These are phyloP conservation scores for Hemibagrus guttatus DNA, from an alignment of 2,797 vertebrate species.

Conservation along the genomic window DNA sequence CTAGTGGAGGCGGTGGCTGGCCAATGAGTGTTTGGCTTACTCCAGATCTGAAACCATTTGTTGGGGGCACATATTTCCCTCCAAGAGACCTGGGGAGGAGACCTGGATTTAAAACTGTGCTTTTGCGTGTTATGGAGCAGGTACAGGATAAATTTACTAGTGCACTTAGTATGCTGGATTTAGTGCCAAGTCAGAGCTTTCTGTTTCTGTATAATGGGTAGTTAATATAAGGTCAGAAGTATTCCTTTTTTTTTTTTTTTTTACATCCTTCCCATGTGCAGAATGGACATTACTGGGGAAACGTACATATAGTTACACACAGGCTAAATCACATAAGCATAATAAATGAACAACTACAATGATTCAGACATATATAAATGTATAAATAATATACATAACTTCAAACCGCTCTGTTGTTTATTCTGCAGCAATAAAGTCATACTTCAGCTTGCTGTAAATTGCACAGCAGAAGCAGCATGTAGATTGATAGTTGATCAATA, in stretches of 20 bases:
- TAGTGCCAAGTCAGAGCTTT: background rate
- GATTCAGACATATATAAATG: background rate
- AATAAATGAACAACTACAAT: background rate
- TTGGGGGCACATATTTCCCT: constrained; percentile 92
- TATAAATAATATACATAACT: background rate
- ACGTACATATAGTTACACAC: background rate
- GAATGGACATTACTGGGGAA: background rate
- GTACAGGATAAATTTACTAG: constrained; percentile 60
- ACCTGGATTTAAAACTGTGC: constrained; percentile 85
- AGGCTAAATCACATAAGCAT: background rate
- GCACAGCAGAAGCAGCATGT: background rate
- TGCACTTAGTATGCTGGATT: background rate
- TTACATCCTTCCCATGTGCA: background rate
- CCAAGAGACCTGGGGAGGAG: constrained; percentile 81
- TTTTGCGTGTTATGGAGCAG: constrained; percentile 84
- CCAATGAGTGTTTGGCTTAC: constrained; percentile 97
- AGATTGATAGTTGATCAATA: background rate
- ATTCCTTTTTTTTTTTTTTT: background rate
- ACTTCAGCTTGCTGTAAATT: background rate
- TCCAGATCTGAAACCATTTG: constrained; percentile 87
- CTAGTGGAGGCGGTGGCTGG: constrained; percentile 92
- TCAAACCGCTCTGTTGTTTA: background rate
- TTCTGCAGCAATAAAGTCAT: background rate
- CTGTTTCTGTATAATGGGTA: background rate
- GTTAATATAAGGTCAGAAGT: background rate